These are phyloP conservation scores for Diorhabda carinulata DNA, from an alignment of 1,140 invertebrate species.

Conservation along the genomic window DNA sequence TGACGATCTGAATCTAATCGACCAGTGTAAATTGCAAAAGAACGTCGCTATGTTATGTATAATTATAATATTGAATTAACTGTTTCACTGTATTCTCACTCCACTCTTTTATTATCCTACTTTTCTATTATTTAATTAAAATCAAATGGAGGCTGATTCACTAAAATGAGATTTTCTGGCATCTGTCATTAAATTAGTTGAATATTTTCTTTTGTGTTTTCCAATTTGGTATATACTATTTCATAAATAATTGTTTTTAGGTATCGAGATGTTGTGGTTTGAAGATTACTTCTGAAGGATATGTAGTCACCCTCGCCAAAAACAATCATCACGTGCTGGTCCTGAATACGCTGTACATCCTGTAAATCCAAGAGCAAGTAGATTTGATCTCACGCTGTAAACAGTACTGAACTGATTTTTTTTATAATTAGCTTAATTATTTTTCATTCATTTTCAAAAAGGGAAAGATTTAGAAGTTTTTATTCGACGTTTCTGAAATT, in stretches of 20 bases:
- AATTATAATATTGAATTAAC: too few species aligned
- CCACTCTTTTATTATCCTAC: too few species aligned
- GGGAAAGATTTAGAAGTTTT: conserved; percentile 27
- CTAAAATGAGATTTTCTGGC: conserved; percentile 2
- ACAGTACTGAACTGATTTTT: conserved; percentile 46
- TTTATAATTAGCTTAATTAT: conserved; percentile 30
- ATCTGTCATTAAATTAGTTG: too few species aligned
- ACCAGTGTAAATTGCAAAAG: too few species aligned
- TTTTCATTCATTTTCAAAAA: conserved; percentile 29
- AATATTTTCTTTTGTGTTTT: too few species aligned
- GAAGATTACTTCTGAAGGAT: conserved; percentile 94
- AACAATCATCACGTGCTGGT: conserved; percentile 98
- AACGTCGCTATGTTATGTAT: too few species aligned
- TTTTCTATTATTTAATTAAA: too few species aligned
- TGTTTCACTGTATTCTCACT: too few species aligned
- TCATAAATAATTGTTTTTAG: conserved; percentile 52
- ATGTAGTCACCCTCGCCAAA: conserved; percentile 94
- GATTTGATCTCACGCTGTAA: conserved; percentile 45
- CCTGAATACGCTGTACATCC: conserved; percentile 90
- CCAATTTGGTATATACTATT: conserved; percentile 34
- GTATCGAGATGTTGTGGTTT: conserved; percentile 95
- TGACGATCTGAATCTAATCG: too few species aligned
- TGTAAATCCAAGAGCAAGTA: conserved; percentile 52
- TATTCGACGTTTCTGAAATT: conserved; percentile 13
- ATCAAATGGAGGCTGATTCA: too few species aligned